Base-by-base conservation (phyloP, 2,888 invertebrate genomes). In the Watsonalla binaria region DNA sequence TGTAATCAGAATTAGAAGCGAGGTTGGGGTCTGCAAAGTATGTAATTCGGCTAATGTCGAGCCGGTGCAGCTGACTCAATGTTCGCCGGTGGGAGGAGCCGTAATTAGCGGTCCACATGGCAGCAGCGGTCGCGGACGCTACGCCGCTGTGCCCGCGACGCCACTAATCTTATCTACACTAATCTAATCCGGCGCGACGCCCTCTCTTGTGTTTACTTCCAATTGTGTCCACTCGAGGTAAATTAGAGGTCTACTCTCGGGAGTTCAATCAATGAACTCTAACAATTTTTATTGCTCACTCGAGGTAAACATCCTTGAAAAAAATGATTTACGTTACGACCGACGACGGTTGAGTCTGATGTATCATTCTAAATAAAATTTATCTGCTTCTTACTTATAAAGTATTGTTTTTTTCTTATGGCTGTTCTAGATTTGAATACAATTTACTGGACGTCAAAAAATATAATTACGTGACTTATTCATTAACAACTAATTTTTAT, bases 151-250 rank as follows among this genome's bases (percentile, higher is more conserved):
- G 53, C 51, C 67, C 58, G 70, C 81, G 79, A 78, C 76, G 78
- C 78, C 77, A 79, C 86, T 87, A 89, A 90, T 89, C 88, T 87
- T 86, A 89, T 89, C 89, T 75, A 63, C 70, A 66, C 82, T 89
- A 89, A 90, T 90, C 88, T 85, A 89, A 90, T 90, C 82, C 81
- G 66, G 68, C 79, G 78, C 83, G 84, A 80, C 83, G 82, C 82
- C 82, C 84, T 86, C 86, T 84, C 87, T 87, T 78, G 86, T 87
- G 84, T 89, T 88, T 89, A 88, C 89, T 88, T 88, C 80, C 84
- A 89, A 86, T 88, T 86, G 88, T 86, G 88, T 87, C 85, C 87
- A 88, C 81, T 86, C 85, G 78, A 84, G 86, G 84, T 87, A 84
- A 86, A 88, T 90, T 88, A 87, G 80, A 82, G 76, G 76, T 83